Base-by-base conservation (phyloP, 2,797 vertebrate species). In the Chromis chromis region DNA sequence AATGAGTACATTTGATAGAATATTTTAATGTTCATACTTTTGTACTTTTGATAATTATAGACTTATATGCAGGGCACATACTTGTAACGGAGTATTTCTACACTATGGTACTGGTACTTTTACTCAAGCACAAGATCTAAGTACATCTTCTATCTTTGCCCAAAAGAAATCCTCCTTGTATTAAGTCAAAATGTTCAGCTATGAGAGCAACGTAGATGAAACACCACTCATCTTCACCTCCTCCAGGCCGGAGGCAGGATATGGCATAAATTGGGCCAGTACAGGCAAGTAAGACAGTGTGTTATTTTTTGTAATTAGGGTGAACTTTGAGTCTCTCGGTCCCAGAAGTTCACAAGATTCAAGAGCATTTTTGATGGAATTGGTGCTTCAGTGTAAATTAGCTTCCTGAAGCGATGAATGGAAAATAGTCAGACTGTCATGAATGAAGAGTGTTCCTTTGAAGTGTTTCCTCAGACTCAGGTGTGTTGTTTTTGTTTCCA, bases 401-500 rank as follows among this genome's bases (percentile, higher is more conserved):
- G 12, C 22, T 50, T 50, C 49, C 22, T 50, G 49, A 22, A 12
- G 48, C 21, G 21, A 12, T 49, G n/a, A 24, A 50, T 13, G 21
- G 13, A 50, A 24, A 24, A 11, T 13, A 40, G 24, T 17, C n/a
- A 44, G 39, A 52, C 49, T 36, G 42, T 31, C 48, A 74, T 50
- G 16, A 53, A 66, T 50, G 21, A 46, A 19, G 17, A 22, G 13
- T 25, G 25, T 25, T 65, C 7, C 25, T 57, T 28, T 42, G 33
- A 56, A 40, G 46, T 52, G 31, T 64, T 21, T 31, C 46, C 57
- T 71, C 21, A 27, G 27, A 42, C n/a, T 39, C 14, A 3, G 3
- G 13, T 49, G 4, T 65, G 28, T 60, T 74, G 31, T 69, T 60
- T 76, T 61, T 81, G 33, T 87, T 66, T 59, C 17, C 61, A 91